Evolutionary conservation across 2,797 vertebrate genomes (phyloP), one percentile per base, ranked within the genome.

Genomic region (Lycodopsis pacificus): DNA sequence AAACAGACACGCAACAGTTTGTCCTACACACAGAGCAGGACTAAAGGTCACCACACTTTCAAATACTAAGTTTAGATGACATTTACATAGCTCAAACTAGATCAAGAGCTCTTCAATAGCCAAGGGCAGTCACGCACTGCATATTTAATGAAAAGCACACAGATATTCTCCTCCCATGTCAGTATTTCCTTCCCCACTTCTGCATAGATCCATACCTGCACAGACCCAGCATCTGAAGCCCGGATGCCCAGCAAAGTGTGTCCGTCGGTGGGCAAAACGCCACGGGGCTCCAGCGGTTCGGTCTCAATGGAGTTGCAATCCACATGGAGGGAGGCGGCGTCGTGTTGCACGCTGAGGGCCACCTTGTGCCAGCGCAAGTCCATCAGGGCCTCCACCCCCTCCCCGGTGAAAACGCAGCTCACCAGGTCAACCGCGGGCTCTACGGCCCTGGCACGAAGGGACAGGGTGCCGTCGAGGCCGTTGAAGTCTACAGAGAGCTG

Each of bases 291-390:
- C 92, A 99, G 89, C 0, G 97, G 96, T 84, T 96, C 96, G 73
- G 96, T 97, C 88, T 96, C 96, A 17, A 97, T 95, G 72, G 95
- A 96, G 68, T 89, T 51, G 77, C 98, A 99, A 94, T 99, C 98
- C 42, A 99, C 93, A 0, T 97, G 96, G 73, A 98, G 76, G 0
- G 97, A 96, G 42, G 94, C 94, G 0, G 95, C 88, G 0, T 27
- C 93, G 3, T 62, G 92, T 38, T 95, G 96, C 75, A 98, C 87
- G 0, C 96, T 97, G 85, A 99, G 78, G 20, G 82, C 94, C 90
- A 98, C 88, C 88, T 99, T 99, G 91, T 99, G 98, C 97, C 97
- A 99, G 9, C 85, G 92, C 77, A 96, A 91, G 76, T 99, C 97
- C 2, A 97, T 95, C 34, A 99, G 94, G 1, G 96, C 93, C 13